These are phyloP conservation scores for Achatina immaculata DNA, from an alignment of 1,140 invertebrate species.

Conservation along the genomic window DNA sequence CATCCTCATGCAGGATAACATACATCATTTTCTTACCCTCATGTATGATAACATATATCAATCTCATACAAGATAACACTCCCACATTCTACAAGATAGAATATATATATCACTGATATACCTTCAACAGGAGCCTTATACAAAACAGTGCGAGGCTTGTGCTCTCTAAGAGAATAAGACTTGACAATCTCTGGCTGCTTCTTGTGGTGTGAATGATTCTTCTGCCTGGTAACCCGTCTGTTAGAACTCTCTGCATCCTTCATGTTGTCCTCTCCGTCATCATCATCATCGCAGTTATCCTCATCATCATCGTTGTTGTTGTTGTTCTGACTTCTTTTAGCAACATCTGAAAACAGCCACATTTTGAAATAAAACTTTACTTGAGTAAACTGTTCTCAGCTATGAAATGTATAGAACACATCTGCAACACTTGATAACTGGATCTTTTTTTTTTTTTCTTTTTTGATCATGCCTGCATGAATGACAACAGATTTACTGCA, in stretches of 20 bases:
- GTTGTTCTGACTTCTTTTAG: conserved; percentile 40
- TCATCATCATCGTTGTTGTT: conserved; percentile 38
- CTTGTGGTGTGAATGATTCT: conserved; percentile 56
- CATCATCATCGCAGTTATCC: conserved; percentile 38
- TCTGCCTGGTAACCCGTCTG: conserved; percentile 59
- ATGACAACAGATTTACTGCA: too few species aligned
- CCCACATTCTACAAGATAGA: too few species aligned
- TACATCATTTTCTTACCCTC: too few species aligned
- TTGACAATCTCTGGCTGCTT: conserved; percentile 27
- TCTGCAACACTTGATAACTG: too few species aligned
- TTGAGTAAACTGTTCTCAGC: too few species aligned
- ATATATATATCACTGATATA: too few species aligned
- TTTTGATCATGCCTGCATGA: too few species aligned
- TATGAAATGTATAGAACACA: too few species aligned
- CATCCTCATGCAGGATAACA: too few species aligned
- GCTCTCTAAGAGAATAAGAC: conserved; percentile 67
- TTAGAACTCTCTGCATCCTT: conserved; percentile 58
- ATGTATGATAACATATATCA: too few species aligned
- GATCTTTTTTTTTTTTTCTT: too few species aligned
- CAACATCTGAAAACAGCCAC: conserved; percentile 40
- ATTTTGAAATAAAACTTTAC: neutral
- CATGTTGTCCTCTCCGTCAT: conserved; percentile 47
- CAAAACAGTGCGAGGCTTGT: conserved; percentile 66
- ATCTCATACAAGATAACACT: too few species aligned
- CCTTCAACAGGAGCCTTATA: conserved; percentile 63